phyloP scores from a whole-genome alignment of 2,797 vertebrate species.

The Miichthys miiuy region DNA sequence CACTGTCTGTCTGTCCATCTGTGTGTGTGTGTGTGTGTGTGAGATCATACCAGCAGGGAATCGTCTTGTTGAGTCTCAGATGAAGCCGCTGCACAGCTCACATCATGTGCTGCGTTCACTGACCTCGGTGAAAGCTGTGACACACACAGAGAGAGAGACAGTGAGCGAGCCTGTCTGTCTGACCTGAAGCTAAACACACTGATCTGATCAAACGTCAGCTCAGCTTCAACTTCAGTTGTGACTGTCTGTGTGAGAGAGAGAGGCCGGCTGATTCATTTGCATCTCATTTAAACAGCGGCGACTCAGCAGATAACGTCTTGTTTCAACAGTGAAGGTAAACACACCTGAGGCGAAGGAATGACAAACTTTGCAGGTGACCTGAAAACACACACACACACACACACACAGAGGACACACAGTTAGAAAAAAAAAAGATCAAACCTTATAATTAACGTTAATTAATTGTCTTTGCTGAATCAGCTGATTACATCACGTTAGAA shows the following conservation, averaged over 20 bases:
- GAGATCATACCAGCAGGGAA: conserved; percentile 78
- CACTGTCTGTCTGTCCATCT: no score
- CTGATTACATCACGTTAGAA: no score
- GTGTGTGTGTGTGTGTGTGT: no score
- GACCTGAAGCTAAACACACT: background rate
- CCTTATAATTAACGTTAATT: no score
- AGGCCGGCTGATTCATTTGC: conserved; percentile 20
- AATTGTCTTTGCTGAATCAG: no score
- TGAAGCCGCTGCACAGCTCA: conserved; percentile 40
- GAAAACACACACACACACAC: conserved; percentile 45
- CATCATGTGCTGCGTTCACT: conserved; percentile 66
- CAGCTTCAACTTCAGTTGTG: conserved; percentile 30
- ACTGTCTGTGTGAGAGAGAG: conserved; percentile 12
- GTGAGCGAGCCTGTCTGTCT: no score
- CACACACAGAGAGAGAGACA: no score
- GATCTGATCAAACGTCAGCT: background rate
- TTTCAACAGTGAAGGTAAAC: conserved; percentile 69
- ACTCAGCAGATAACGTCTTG: conserved; percentile 14
- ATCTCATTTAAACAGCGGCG: conserved; percentile 14
- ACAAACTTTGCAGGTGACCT: conserved; percentile 91
- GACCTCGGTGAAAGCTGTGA: conserved; percentile 52
- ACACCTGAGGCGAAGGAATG: conserved; percentile 87
- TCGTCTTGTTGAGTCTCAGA: conserved; percentile 81
- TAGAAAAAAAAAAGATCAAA: conserved; percentile 9
- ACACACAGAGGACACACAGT: conserved; percentile 54